phyloP scores from a whole-genome alignment of 2,888 invertebrate species.

The Doris montereyensis region DNA sequence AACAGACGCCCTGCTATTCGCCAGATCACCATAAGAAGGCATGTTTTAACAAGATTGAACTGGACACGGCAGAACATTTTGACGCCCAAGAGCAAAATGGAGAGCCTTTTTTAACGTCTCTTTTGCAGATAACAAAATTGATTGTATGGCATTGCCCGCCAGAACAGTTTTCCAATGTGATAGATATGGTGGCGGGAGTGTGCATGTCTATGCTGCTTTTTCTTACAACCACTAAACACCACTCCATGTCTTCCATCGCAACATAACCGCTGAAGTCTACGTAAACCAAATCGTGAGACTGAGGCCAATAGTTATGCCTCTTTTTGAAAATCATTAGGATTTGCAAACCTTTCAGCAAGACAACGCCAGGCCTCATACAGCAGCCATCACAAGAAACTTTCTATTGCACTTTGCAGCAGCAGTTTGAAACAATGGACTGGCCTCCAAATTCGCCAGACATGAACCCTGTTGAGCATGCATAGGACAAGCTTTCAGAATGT shows the following conservation, averaged over 20 bases:
- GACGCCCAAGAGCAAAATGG: not conserved
- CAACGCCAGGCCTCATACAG: conserved; percentile 8
- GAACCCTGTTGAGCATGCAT: conserved; percentile 1
- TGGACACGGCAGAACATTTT: no score
- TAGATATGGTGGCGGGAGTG: conserved; percentile 11
- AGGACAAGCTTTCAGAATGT: conserved; percentile 2
- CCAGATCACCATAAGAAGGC: not conserved
- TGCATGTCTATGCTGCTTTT: conserved; percentile 7
- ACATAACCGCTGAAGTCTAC: conserved; percentile 1
- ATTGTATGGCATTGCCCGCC: not conserved
- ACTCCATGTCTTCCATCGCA: not conserved
- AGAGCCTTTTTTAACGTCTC: conserved; percentile 5
- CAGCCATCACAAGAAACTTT: not conserved
- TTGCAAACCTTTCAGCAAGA: conserved; percentile 6
- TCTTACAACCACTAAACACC: not conserved
- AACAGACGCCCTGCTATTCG: not conserved
- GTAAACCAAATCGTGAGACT: conserved; percentile 5
- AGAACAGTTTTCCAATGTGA: no score
- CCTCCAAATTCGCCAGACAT: conserved; percentile 28
- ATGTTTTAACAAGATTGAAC: not conserved
- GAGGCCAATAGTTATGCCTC: conserved; percentile 5
- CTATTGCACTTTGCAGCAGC: conserved; percentile 7
- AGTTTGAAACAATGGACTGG: conserved; percentile 10
- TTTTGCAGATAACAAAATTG: not conserved
- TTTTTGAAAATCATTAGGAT: not conserved